A percentile compares a stretch with the other conserved stretches of the same genome.
These are phyloP conservation scores for Bembecia ichneumoniformis DNA, from an alignment of 2,888 invertebrate genomes.

Conservation along the genomic window DNA sequence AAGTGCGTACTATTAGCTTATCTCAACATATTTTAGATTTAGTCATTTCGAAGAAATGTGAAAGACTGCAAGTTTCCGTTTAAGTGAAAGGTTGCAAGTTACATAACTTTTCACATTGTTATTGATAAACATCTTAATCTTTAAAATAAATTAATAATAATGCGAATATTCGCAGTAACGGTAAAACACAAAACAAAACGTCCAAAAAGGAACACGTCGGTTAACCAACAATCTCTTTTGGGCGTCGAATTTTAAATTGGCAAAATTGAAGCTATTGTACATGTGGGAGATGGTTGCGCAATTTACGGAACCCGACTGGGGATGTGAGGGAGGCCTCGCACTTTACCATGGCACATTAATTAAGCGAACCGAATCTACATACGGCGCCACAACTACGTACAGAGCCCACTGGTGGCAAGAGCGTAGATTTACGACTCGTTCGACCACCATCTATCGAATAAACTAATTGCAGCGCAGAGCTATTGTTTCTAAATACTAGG, in stretches of 20 bases:
- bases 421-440: conserved; percentile 67
- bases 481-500: conserved; percentile 67
- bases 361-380: conserved; percentile 66
- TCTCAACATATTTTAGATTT: conserved; percentile 1
- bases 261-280: conserved; percentile 52
- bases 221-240: conserved; percentile 21
- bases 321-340: conserved; percentile 53
- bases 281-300: conserved; percentile 59
- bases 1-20: conserved; percentile 2
- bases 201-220: conserved; percentile 11
- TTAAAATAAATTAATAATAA: too few species aligned
- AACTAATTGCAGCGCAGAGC: conserved; percentile 67
- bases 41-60: background rate
- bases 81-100: too few species aligned
- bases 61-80: too few species aligned
- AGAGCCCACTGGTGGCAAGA: conserved; percentile 60
- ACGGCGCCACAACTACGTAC: conserved; percentile 58
- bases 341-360: conserved; percentile 68
- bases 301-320: conserved; percentile 57
- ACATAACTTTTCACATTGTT: too few species aligned
- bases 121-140: too few species aligned
- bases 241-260: conserved; percentile 49
- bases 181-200: background rate
- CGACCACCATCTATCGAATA: conserved; percentile 68
- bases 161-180: too few species aligned